A percentile compares a stretch with the other conserved stretches of the same genome.
Evolutionary conservation across 2,888 invertebrate genomes (phyloP).

Genomic region (Hydrotaea diabolus): DNA sequence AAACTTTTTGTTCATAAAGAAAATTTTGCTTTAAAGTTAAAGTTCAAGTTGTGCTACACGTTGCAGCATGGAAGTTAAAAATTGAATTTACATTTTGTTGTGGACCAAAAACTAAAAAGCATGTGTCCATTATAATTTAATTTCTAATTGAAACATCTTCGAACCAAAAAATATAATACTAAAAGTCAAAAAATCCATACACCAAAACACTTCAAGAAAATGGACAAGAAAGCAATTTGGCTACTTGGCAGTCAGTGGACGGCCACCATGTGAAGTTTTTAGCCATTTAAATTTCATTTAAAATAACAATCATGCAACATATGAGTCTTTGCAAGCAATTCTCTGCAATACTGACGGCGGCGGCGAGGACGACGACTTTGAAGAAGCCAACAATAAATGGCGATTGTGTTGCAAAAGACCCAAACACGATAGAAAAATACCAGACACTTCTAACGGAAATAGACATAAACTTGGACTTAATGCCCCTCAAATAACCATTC

Average conservation of each 20-base stretch:
- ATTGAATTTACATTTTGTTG: conserved; percentile 31
- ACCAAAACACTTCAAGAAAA: background rate
- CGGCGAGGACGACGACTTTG: background rate
- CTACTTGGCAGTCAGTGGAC: conserved; percentile 21
- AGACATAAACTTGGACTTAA: conserved; percentile 59
- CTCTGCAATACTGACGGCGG: background rate
- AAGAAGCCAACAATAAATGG: conserved; percentile 48
- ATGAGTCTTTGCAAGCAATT: conserved; percentile 43
- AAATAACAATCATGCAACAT: conserved; percentile 57
- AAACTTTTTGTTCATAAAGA: background rate
- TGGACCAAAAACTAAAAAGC: background rate
- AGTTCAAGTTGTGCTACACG: conserved; percentile 30
- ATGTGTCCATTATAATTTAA: conserved; percentile 44
- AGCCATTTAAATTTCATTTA: conserved; percentile 52
- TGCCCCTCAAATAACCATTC: conserved; percentile 23
- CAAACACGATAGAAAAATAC: conserved; percentile 6
- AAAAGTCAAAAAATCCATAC: too few relatives aligned
- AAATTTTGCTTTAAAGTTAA: conserved; percentile 12
- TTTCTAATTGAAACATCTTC: conserved; percentile 54
- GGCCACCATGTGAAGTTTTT: conserved; percentile 22
- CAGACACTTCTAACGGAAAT: conserved; percentile 53
- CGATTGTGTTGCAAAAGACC: conserved; percentile 42
- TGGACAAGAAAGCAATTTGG: conserved; percentile 25
- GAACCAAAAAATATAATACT: background rate
- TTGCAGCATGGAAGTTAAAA: background rate